Conservation (phyloP, 2,797 vertebrate species). For the Varecia variegata region DNA sequence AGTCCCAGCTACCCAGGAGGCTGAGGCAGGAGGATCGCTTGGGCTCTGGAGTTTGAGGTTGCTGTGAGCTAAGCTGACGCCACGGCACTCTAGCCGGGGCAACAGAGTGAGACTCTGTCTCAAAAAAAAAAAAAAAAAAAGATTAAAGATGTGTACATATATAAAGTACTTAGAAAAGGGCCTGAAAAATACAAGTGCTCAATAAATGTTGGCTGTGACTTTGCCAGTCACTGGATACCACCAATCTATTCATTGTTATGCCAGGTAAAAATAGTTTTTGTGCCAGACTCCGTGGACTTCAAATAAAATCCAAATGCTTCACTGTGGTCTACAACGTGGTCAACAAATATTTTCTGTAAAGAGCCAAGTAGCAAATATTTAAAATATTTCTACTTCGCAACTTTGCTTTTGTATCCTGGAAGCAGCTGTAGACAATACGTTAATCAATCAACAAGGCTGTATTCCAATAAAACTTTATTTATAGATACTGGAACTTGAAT, state of each 20-base stretch:
- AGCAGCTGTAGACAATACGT: not conserved
- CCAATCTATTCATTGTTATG: not conserved
- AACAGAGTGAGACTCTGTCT: too few species aligned
- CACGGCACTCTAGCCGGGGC: too few species aligned
- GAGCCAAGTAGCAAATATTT: not conserved
- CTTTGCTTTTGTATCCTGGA: not conserved
- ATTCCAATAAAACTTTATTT: not conserved
- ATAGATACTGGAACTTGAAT: not conserved
- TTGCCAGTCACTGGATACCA: too few species aligned
- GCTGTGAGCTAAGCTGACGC: too few species aligned
- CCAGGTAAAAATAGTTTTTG: not conserved
- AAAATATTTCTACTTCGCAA: not conserved
- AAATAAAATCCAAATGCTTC: not conserved
- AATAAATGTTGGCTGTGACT: not conserved
- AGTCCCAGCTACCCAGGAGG: too few species aligned
- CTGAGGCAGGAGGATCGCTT: too few species aligned
- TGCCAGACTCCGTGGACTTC: not conserved
- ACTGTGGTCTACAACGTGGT: not conserved
- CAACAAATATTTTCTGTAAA: not conserved
- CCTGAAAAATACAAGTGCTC: not conserved
- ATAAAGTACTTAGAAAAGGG: not conserved
- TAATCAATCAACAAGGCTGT: not conserved
- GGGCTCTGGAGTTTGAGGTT: too few species aligned
- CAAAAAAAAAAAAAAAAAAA: too few species aligned
- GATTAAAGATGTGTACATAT: not conserved